These are phyloP conservation scores for Zonitis immaculata DNA, from an alignment of 2,888 invertebrate species.

Conservation along the genomic window DNA sequence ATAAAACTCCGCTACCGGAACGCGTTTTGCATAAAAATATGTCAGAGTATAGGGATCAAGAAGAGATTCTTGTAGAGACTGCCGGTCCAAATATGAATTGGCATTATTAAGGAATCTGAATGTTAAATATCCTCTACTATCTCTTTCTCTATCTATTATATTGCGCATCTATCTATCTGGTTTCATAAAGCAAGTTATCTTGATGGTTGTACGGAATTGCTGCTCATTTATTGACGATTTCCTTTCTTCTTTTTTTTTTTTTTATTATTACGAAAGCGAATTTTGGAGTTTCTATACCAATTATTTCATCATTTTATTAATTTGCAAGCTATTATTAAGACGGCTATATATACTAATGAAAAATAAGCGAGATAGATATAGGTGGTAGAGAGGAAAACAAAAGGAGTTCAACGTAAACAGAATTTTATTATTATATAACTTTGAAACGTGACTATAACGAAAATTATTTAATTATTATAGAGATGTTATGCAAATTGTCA, in stretches of 20 bases:
- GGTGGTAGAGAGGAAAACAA: constrained; percentile 24
- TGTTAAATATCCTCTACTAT: constrained; percentile 37
- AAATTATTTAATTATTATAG: constrained; percentile 19
- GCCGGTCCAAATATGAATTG: constrained; percentile 43
- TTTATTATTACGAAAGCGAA: constrained; percentile 18
- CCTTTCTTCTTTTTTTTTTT: too few species aligned
- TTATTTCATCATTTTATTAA: constrained; percentile 23
- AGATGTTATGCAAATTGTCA: constrained; percentile 16
- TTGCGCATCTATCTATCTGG: background rate
- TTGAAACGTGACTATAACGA: constrained; percentile 14
- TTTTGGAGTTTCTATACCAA: constrained; percentile 21
- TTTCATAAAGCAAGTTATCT: constrained; percentile 19
- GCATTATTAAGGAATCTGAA: constrained; percentile 43
- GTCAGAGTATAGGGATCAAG: constrained; percentile 37
- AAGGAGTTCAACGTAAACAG: constrained; percentile 30
- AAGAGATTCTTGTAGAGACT: constrained; percentile 35
- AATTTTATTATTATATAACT: constrained; percentile 32
- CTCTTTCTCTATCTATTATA: constrained; percentile 5
- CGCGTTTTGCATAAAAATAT: constrained; percentile 49
- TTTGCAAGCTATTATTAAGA: constrained; percentile 20
- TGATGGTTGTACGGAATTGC: constrained; percentile 29
- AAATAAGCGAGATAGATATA: background rate
- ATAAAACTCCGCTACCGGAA: constrained; percentile 46
- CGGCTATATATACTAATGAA: constrained; percentile 25
- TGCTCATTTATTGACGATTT: constrained; percentile 35